A percentile compares a stretch with the other conserved stretches of the same genome.
Conservation (phyloP, 2,888 invertebrate species). For the Pecten maximus region DNA sequence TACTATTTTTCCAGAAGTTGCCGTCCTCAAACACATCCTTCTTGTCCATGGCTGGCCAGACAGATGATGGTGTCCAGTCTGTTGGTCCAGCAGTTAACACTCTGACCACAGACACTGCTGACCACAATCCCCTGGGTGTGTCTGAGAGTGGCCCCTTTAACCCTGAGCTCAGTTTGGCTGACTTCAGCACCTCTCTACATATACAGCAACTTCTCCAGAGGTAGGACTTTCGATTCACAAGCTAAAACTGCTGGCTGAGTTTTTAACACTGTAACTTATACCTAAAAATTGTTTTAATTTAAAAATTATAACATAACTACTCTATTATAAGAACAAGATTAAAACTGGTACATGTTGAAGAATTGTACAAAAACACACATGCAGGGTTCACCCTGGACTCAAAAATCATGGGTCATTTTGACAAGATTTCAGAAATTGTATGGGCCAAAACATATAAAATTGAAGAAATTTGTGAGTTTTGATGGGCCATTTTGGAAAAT, state of each 20-base stretch:
- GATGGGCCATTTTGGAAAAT: too few species aligned
- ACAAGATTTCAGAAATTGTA: too few species aligned
- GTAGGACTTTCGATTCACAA: neutral
- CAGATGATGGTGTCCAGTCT: constrained; percentile 43
- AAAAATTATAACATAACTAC: too few species aligned
- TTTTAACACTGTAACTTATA: too few species aligned
- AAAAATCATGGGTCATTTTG: too few species aligned
- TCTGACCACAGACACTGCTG: constrained; percentile 1
- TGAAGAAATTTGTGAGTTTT: too few species aligned
- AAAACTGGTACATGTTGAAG: too few species aligned
- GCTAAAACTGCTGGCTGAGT: neutral
- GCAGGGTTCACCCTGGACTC: too few species aligned
- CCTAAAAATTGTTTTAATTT: too few species aligned
- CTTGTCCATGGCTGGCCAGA: constrained; percentile 45
- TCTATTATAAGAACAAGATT: too few species aligned
- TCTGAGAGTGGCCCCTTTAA: neutral
- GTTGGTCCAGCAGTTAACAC: neutral
- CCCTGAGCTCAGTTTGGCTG: constrained; percentile 44
- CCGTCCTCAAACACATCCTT: neutral
- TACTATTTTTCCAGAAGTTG: neutral
- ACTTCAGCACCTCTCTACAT: constrained; percentile 51
- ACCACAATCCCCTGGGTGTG: neutral
- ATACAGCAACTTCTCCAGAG: constrained; percentile 55
- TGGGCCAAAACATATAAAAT: too few species aligned
- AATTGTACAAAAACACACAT: too few species aligned